Evolutionary conservation across 2,797 vertebrate species (phyloP).

Genomic region (Scleropages formosus): DNA sequence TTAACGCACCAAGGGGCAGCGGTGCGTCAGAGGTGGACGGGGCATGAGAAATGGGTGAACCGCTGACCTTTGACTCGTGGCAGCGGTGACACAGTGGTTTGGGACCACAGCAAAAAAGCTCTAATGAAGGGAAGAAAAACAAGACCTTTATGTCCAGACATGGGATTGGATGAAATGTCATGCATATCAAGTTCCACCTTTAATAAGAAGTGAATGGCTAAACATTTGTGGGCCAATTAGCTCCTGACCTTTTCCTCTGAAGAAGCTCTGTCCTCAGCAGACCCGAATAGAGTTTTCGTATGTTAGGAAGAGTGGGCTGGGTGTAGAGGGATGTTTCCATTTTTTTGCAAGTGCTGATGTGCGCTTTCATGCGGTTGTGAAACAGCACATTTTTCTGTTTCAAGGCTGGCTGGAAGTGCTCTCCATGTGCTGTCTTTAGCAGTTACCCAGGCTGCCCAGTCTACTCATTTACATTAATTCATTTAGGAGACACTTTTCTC

Average conservation of each 20-base stretch:
- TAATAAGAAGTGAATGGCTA: slow-evolving; percentile 32
- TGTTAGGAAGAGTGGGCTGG: too few species aligned
- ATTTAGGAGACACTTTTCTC: too few species aligned
- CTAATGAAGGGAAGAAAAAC: slow-evolving; percentile 5
- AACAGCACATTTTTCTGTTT: too few species aligned
- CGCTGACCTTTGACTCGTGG: background rate
- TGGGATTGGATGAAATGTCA: slow-evolving; percentile 36
- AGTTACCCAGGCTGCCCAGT: too few species aligned
- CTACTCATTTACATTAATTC: too few species aligned
- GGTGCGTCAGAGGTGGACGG: background rate
- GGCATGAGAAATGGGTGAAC: background rate
- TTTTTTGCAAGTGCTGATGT: too few species aligned
- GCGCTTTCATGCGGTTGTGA: too few species aligned
- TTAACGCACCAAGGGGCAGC: background rate
- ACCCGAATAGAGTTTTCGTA: too few species aligned
- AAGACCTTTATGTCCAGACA: background rate
- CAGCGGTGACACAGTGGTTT: background rate
- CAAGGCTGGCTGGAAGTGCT: too few species aligned
- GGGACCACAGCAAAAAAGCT: background rate
- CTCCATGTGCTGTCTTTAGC: too few species aligned
- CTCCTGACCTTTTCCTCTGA: slow-evolving; percentile 23
- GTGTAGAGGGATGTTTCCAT: too few species aligned
- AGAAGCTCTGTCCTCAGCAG: background rate
- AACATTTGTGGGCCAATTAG: slow-evolving; percentile 28
- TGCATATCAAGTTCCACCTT: slow-evolving; percentile 18